Evolutionary conservation across 2,888 invertebrate genomes (phyloP).

Genomic region (Pammene aurita): DNA sequence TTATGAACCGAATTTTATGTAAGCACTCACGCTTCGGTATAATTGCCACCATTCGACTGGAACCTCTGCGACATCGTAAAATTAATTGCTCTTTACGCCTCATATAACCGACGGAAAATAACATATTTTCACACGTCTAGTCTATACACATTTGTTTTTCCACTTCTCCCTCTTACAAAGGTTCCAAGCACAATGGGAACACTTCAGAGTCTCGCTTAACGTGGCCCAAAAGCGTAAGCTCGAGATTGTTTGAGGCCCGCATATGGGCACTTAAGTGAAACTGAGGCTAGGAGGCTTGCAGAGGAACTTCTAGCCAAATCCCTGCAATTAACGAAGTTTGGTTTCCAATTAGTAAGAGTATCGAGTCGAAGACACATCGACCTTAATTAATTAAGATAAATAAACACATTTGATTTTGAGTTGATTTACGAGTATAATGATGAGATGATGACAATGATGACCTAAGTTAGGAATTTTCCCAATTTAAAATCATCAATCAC

Average conservation of each 20-base stretch:
- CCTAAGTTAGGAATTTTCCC: too few relatives aligned
- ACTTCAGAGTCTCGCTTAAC: conserved; percentile 53
- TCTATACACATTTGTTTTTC: conserved; percentile 55
- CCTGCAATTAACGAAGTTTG: conserved; percentile 39
- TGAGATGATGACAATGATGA: too few relatives aligned
- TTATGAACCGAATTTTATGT: too few relatives aligned
- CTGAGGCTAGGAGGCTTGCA: conserved; percentile 47
- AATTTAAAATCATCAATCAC: too few relatives aligned
- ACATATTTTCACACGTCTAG: conserved; percentile 37
- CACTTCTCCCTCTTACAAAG: conserved; percentile 53
- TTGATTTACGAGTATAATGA: too few relatives aligned
- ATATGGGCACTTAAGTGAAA: conserved; percentile 60
- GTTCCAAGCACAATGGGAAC: conserved; percentile 58
- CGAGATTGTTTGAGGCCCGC: conserved; percentile 48
- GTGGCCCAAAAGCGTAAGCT: conserved; percentile 36
- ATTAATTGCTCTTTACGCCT: conserved; percentile 26
- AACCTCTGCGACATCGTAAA: conserved; percentile 24
- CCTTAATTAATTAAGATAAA: conserved; percentile 23
- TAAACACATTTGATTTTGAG: too few relatives aligned
- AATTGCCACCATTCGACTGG: conserved; percentile 1
- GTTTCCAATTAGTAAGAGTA: conserved; percentile 39
- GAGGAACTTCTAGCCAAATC: conserved; percentile 47
- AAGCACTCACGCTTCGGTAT: too few relatives aligned
- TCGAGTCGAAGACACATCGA: conserved; percentile 14
- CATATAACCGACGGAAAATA: conserved; percentile 18